Evolutionary conservation across 2,113 vertebrate species (phyloP).

Genomic region (Ceuthmochares aereus): DNA sequence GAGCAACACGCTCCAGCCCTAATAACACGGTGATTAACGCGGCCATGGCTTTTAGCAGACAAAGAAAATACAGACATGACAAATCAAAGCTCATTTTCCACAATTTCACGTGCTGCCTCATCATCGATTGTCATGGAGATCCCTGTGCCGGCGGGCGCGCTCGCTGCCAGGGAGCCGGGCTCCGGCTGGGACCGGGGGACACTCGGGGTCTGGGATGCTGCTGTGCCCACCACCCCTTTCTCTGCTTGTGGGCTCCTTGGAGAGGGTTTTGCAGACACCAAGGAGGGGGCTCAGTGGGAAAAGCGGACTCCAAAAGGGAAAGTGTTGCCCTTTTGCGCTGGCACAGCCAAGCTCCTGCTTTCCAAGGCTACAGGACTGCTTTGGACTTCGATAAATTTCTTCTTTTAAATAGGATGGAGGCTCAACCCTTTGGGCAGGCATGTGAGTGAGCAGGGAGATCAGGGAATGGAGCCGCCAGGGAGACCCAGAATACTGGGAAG

Average conservation of each 20-base stretch:
- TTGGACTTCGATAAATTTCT: rapidly evolving
- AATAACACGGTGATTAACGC: slow-evolving; percentile 25
- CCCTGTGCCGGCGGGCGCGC: rapidly evolving
- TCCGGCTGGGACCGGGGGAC: rapidly evolving
- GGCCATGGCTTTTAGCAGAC: slow-evolving; percentile 58
- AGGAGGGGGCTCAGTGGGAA: background rate
- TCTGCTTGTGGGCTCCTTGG: rapidly evolving
- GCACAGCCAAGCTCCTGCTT: background rate
- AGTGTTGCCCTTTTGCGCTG: background rate
- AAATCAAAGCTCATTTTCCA: slow-evolving; percentile 64
- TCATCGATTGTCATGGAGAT: background rate
- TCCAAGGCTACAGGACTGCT: background rate
- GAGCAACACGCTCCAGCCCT: background rate
- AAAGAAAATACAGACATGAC: slow-evolving; percentile 59
- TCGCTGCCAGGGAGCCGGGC: background rate
- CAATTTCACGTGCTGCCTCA: slow-evolving; percentile 40
- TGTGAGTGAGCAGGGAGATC: rapidly evolving
- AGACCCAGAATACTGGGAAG: rapidly evolving
- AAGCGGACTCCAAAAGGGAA: rapidly evolving
- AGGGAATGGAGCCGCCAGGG: background rate
- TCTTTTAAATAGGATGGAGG: rapidly evolving
- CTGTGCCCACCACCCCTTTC: background rate
- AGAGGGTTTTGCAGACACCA: background rate
- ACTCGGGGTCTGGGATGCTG: background rate
- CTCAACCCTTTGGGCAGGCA: background rate